A percentile compares a stretch with the other conserved stretches of the same genome.
Conservation (phyloP, 1,140 invertebrate species). For the Oscheius sp. region DNA sequence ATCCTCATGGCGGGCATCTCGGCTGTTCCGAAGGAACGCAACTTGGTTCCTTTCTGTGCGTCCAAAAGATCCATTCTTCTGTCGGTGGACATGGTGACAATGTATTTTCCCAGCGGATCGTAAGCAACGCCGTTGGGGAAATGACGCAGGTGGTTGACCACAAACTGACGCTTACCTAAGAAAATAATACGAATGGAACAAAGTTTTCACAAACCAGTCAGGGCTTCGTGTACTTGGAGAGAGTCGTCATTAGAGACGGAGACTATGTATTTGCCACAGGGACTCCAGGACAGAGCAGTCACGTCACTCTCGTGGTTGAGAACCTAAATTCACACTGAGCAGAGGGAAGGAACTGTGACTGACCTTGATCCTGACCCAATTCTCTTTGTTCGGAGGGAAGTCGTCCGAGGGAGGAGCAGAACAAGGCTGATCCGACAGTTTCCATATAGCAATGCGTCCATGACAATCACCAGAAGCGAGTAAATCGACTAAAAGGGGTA, state of each 20-base stretch:
- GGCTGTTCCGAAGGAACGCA: slow-evolving; percentile 9
- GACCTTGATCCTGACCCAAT: slow-evolving; percentile 35
- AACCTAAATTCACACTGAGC: not conserved
- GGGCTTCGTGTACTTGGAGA: slow-evolving; percentile 32
- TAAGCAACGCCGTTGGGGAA: slow-evolving; percentile 43
- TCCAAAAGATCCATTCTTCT: slow-evolving; percentile 38
- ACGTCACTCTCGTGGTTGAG: slow-evolving; percentile 41
- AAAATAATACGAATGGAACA: not conserved
- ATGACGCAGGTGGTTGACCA: slow-evolving; percentile 26
- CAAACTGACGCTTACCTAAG: slow-evolving; percentile 38
- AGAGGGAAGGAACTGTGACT: not conserved
- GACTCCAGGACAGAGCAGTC: slow-evolving; percentile 30
- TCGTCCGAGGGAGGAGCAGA: slow-evolving; percentile 24
- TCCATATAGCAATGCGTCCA: slow-evolving; percentile 36
- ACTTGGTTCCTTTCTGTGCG: slow-evolving; percentile 25
- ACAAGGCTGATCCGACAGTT: slow-evolving; percentile 19
- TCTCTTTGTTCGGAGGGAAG: slow-evolving; percentile 42
- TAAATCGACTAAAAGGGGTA: slow-evolving; percentile 23
- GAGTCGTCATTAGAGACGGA: slow-evolving; percentile 38
- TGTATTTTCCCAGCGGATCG: slow-evolving; percentile 41
- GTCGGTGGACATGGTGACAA: slow-evolving; percentile 42
- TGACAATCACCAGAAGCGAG: slow-evolving; percentile 40
- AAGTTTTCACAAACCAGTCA: slow-evolving; percentile 25
- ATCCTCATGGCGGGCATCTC: not conserved
- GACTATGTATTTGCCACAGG: slow-evolving; percentile 13